Base-by-base conservation (phyloP, 2,888 invertebrate species). In the Conops quadrifasciatus region DNA sequence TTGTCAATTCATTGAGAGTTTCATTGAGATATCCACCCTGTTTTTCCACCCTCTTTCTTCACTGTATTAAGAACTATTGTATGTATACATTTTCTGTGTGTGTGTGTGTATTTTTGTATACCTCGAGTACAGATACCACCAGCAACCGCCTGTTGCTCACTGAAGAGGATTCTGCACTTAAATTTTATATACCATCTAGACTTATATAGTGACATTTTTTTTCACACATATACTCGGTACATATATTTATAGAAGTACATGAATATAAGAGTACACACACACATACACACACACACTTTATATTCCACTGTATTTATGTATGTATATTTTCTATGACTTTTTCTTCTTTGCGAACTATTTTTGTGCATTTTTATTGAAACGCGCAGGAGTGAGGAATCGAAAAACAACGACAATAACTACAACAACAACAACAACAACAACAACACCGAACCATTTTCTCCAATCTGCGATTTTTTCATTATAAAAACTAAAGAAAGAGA, bases 371-470 rank as follows among this genome's bases (percentile, higher is more conserved):
- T 24, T n/a, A 47, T 21, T 13, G 51, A 60, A 70, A 53, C 71
- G 72, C 73, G 72, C 71, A 74, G 73, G 71, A 71, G 72, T 73
- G 70, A 71, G 63, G 9, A 36, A 36, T 60, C 45, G 26, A 49
- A 45, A 60, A 71, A 45, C 56, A 71, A 51, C 60, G 47, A 67
- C 51, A 62, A 58, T 47, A 67, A n/a, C 56, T 36, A 45, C 65
- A 72, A 45, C 56, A 71, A 51, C 66, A 59, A 67, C 43, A 62
- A 63, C 67, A 67, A 15, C 65, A 26, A 49, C 49, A 43, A 63
- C 36, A 15, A 60, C 30, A 16, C 9, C 9, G 16, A 45, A 63
- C 24, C 26, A 24, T 26, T 11, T 9, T 26, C 58, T 24, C 43
- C 63, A 26, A 16, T 2, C 30, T 21, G 36, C 2, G 2, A 7